Evolutionary conservation across 2,888 invertebrate species (phyloP), one percentile per base, ranked within the genome.

Genomic region (Thumatha senex): DNA sequence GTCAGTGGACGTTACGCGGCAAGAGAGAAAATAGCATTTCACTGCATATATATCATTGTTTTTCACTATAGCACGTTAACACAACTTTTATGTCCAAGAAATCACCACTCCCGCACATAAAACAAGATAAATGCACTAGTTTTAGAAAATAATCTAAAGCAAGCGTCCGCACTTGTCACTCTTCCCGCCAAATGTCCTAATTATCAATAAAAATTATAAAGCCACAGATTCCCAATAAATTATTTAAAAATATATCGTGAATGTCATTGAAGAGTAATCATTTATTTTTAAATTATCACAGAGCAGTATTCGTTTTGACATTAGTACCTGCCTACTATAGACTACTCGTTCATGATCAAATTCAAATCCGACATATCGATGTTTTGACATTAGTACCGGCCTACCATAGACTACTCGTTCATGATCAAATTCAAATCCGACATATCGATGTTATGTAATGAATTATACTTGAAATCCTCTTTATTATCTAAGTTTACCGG

Each of bases 171-270:
- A n/a, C n/a, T n/a, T n/a, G n/a, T n/a, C n/a, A n/a, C n/a, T n/a
- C n/a, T n/a, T n/a, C n/a, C n/a, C n/a, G n/a, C n/a, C n/a, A n/a
- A n/a, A n/a, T n/a, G n/a, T n/a, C 66, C 61, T 35, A 55, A 63
- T 68, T 70, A 66, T 68, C 63, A 68, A 70, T 61, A 65, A 50
- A 56, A 61, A 67, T 47, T 56, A 38, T 66, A 70, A 61, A 42
- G 51, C 58, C 43, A 44, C 48, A 42, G 51, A 54, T 56, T 60
- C 46, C 52, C 43, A 58, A 56, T 74, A 74, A 75, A 76, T 73
- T 73, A 67, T 63, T 53, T 13, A 48, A 31, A 53, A 55, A 56
- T 54, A 47, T 35, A 53, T 49, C 39, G 55, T 36, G 41, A 40
- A 51, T 63, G 56, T 63, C 64, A 57, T 54, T 60, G 15, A 33